Conservation (phyloP, 2,888 invertebrate species). For the Acronicta alni region DNA sequence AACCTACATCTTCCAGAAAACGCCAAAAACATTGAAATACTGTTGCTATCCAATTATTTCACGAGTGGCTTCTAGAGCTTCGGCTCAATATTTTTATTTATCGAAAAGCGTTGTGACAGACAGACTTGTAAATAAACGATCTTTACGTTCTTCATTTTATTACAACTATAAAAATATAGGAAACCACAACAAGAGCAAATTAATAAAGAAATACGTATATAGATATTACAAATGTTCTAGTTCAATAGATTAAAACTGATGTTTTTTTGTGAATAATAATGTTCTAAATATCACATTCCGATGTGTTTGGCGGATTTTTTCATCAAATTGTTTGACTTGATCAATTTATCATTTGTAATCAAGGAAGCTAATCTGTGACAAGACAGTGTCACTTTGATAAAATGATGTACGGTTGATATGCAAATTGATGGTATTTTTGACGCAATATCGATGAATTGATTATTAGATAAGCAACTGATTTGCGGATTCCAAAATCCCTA, state of each 20-base stretch:
- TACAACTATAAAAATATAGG: too few species aligned
- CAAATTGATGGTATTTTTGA: conserved; percentile 47
- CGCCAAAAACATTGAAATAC: too few species aligned
- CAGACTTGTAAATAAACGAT: conserved; percentile 17
- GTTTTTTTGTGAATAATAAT: conserved; percentile 48
- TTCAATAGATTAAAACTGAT: too few species aligned
- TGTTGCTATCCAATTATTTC: background rate
- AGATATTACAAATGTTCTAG: too few species aligned
- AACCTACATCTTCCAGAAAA: too few species aligned
- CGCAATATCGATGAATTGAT: conserved; percentile 50
- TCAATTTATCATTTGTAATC: conserved; percentile 57
- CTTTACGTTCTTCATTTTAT: too few species aligned
- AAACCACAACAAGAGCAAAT: too few species aligned
- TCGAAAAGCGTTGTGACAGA: conserved; percentile 6
- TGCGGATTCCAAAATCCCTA: conserved; percentile 10
- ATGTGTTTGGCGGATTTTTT: conserved; percentile 29
- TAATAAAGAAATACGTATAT: too few species aligned
- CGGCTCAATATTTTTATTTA: conserved; percentile 8
- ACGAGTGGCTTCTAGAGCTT: background rate
- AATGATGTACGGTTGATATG: conserved; percentile 47
- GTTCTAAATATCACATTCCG: conserved; percentile 59
- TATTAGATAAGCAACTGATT: conserved; percentile 24
- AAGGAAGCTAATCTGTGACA: conserved; percentile 59
- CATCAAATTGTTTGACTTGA: conserved; percentile 27
- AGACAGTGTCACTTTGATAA: conserved; percentile 40